These are phyloP conservation scores for Pterocles burchelli DNA, from an alignment of 2,113 vertebrate genomes.

Conservation along the genomic window DNA sequence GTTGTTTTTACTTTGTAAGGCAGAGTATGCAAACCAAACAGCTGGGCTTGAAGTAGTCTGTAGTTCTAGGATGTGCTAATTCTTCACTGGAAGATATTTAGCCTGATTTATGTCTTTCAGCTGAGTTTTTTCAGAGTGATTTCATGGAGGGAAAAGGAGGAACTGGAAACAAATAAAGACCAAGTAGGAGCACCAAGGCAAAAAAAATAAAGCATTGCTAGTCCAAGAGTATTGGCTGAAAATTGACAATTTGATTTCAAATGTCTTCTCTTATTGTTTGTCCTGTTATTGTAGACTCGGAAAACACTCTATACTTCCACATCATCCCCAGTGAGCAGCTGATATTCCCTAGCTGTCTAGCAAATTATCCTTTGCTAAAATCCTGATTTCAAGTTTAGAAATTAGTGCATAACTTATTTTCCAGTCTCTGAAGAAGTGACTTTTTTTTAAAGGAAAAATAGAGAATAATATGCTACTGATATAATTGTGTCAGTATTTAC, in stretches of 20 bases:
- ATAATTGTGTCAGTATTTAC: not conserved
- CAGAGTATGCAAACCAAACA: not conserved
- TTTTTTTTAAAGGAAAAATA: not conserved
- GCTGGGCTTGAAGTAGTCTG: not conserved
- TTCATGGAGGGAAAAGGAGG: not conserved
- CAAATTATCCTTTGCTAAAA: not conserved
- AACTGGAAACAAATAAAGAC: not conserved
- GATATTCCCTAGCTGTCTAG: not conserved
- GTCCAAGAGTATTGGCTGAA: not conserved
- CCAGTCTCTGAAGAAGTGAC: not conserved
- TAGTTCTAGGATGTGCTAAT: not conserved
- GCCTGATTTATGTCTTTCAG: not conserved
- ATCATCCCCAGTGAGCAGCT: not conserved
- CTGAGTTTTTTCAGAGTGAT: not conserved
- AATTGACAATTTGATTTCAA: not conserved
- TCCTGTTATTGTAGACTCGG: not conserved
- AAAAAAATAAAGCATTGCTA: not conserved
- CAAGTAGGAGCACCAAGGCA: not conserved
- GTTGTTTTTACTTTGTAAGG: not conserved
- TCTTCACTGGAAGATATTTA: not conserved
- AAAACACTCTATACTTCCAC: not conserved
- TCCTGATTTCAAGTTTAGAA: not conserved
- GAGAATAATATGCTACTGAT: not conserved
- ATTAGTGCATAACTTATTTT: not conserved
- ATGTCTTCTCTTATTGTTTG: not conserved